These are phyloP conservation scores for Carlito syrichta DNA, from an alignment of 2,113 vertebrate species.

Conservation along the genomic window DNA sequence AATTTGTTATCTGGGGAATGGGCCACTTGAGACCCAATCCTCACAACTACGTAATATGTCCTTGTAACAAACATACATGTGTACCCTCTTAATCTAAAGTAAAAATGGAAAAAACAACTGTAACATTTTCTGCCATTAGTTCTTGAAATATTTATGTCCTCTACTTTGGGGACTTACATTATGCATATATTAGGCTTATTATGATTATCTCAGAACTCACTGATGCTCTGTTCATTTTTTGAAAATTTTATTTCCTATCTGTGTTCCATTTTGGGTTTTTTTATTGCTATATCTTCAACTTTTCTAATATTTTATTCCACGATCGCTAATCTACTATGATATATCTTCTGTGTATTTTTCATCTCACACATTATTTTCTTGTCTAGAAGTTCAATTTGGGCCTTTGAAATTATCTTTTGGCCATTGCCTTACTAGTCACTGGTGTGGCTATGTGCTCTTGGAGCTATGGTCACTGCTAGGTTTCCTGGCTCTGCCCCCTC, in stretches of 20 bases:
- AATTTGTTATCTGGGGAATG: too few relatives aligned
- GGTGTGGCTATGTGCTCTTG: too few relatives aligned
- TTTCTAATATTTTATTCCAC: neutral
- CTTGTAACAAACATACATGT: too few relatives aligned
- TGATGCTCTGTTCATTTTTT: neutral
- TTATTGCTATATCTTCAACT: neutral
- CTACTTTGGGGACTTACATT: neutral
- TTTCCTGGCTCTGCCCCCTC: too few relatives aligned
- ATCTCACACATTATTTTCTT: neutral
- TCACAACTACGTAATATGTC: too few relatives aligned
- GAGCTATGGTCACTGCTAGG: too few relatives aligned
- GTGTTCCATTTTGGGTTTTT: neutral
- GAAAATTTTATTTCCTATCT: neutral
- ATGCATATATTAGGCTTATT: neutral
- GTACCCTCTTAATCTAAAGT: too few relatives aligned
- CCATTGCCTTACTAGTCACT: too few relatives aligned
- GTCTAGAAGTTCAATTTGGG: neutral
- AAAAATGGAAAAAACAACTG: too few relatives aligned
- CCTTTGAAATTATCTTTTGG: neutral
- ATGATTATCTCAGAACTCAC: neutral
- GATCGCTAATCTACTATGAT: neutral
- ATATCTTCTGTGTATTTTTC: neutral
- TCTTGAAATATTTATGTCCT: neutral
- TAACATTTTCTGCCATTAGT: neutral
- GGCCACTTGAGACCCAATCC: too few relatives aligned